Evolutionary conservation across 2,888 invertebrate species (phyloP), one percentile per base, ranked within the genome.

Genomic region (Microctonus brassicae): DNA sequence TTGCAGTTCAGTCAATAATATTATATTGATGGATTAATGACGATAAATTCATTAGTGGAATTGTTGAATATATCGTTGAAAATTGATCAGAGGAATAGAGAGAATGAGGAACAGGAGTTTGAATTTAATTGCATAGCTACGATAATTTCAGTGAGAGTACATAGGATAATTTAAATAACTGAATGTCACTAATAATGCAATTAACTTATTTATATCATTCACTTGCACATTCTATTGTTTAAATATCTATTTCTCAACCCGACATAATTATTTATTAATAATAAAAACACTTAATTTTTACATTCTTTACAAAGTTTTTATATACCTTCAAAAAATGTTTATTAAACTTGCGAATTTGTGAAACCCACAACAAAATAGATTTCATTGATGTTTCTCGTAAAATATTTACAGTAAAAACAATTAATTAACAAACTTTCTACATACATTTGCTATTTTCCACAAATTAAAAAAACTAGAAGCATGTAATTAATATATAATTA

Each of bases 141-240:
- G 47, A 61, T 62, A 62, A 69, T 69, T 69, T 69, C 20, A n/a
- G 7, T 33, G 67, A 24, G 58, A 67, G 58, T 67, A 29, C 58
- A 58, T 67, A 57, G 42, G 67, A 67, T 67, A 67, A 67, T 67
- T 39, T 29, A 58, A 58, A 58, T 67, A 67, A 58, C 52, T 67
- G 17, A n/a, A 58, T 58, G 53, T 55, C 42, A 58, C 58, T 42
- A 26, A 26, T 55, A 68, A 61, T 65, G 68, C 67, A 64, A 67
- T 75, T 63, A 76, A 70, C 67, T 74, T 72, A 73, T 71, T 76
- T 77, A 76, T 78, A 78, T 76, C 78, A 77, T 77, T 75, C 76
- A 74, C 47, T 9, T 20, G n/a, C n/a, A n/a, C 5, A 47, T 47
- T 6, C 17, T 17, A 17, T 47, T 9, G n/a, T 39, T 39, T 39